A percentile compares a stretch with the other conserved stretches of the same genome.
Evolutionary conservation across 2,888 invertebrate species (phyloP).

Genomic region (Agrotis clavis): DNA sequence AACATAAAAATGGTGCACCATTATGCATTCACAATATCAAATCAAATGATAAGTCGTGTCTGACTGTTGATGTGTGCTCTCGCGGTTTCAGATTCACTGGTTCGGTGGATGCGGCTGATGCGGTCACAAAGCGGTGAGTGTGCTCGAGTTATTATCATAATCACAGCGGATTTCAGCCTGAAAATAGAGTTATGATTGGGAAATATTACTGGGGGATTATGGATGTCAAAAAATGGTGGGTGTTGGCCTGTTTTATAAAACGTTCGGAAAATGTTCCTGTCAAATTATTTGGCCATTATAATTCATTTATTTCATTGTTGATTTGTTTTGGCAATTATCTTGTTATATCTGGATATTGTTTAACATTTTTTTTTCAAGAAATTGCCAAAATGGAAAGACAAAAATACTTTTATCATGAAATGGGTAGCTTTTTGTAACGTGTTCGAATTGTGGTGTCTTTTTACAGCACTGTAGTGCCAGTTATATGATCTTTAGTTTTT

Average conservation of each 20-base stretch:
- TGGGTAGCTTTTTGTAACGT: background rate
- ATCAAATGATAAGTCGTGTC: conserved; percentile 21
- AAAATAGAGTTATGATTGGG: background rate
- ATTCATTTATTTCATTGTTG: background rate
- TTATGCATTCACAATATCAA: conserved; percentile 3
- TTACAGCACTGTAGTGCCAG: background rate
- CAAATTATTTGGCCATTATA: background rate
- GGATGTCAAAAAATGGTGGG: background rate
- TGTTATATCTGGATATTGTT: background rate
- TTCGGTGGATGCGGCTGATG: background rate
- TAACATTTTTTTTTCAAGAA: background rate
- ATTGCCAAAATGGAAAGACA: background rate
- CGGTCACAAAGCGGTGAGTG: conserved; percentile 25
- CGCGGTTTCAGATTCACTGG: conserved; percentile 38
- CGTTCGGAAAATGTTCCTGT: background rate
- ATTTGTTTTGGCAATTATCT: background rate
- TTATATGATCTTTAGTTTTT: too few relatives aligned
- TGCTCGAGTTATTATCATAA: background rate
- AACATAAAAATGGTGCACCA: background rate
- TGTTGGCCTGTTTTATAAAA: background rate
- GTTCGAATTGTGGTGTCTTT: background rate
- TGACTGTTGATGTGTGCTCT: conserved; percentile 27
- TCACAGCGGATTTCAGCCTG: background rate
- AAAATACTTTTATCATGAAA: background rate
- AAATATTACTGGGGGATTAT: background rate